A percentile compares a stretch with the other conserved stretches of the same genome.
Evolutionary conservation across 2,113 vertebrate genomes (phyloP).

Genomic region (Addax nasomaculatus): DNA sequence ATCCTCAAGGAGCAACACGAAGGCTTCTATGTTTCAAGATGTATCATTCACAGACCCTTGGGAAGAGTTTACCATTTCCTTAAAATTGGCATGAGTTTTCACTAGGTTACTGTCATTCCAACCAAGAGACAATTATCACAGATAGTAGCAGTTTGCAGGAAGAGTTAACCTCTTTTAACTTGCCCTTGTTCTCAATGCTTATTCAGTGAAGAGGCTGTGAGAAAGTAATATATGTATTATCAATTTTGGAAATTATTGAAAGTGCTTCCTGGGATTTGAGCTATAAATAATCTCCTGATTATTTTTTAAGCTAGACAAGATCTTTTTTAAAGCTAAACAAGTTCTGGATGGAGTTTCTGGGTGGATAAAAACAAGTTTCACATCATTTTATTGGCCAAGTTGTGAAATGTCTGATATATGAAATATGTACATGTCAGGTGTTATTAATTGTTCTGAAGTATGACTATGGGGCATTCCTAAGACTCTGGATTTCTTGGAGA

Average conservation of each 20-base stretch:
- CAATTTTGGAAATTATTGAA: background rate
- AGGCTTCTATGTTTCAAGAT: background rate
- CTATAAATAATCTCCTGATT: background rate
- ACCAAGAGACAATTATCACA: background rate
- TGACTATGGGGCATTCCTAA: background rate
- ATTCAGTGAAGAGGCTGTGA: background rate
- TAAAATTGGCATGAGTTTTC: conserved; percentile 12
- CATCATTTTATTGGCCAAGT: background rate
- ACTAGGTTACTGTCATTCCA: background rate
- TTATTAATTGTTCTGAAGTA: background rate
- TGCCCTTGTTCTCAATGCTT: background rate
- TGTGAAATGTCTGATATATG: background rate
- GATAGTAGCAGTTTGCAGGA: background rate
- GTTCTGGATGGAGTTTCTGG: background rate
- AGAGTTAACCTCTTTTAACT: background rate
- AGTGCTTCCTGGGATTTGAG: background rate
- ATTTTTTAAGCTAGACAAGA: background rate
- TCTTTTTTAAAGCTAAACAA: background rate
- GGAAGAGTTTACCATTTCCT: background rate
- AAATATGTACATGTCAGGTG: background rate
- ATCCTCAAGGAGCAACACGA: background rate
- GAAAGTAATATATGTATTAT: background rate
- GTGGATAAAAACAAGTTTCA: background rate
- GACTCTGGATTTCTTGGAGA: background rate
- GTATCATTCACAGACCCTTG: background rate